phyloP scores from a whole-genome alignment of 2,888 invertebrate genomes.

The Falcaria lacertinaria region DNA sequence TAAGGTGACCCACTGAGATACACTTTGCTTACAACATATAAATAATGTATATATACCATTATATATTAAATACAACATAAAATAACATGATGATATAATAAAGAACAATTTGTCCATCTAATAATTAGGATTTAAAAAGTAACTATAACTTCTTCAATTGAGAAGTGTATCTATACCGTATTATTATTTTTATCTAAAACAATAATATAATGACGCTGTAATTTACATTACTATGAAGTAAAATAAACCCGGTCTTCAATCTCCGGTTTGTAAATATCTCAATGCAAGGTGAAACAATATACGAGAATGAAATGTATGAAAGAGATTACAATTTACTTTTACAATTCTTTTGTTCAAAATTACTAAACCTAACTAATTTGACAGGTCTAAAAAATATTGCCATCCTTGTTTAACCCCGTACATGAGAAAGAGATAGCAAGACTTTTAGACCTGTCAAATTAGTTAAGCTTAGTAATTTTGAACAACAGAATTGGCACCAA shows the following conservation, averaged over 20 bases:
- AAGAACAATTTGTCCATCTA: constrained; percentile 49
- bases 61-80: constrained; percentile 27
- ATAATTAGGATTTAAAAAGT: constrained; percentile 51
- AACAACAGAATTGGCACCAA: too few species aligned
- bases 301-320: background rate
- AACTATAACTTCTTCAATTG: constrained; percentile 50
- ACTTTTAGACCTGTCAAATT: too few species aligned
- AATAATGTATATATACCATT: constrained; percentile 57
- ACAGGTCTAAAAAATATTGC: too few species aligned
- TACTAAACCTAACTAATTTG: too few species aligned
- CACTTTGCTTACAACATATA: constrained; percentile 55
- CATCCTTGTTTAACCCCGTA: too few species aligned
- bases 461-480: too few species aligned
- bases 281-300: background rate
- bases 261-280: background rate
- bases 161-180: constrained; percentile 51
- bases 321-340: too few species aligned
- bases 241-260: background rate
- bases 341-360: too few species aligned
- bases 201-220: constrained; percentile 24
- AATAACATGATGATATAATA: constrained; percentile 29
- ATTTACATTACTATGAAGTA: constrained; percentile 5
- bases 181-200: constrained; percentile 48
- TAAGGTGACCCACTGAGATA: constrained; percentile 35
- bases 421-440: too few species aligned